Percentiles rank a stretch among this genome's conserved stretches.
phyloP scores from a whole-genome alignment of 2,888 invertebrate species.

The Dione vanillae region DNA sequence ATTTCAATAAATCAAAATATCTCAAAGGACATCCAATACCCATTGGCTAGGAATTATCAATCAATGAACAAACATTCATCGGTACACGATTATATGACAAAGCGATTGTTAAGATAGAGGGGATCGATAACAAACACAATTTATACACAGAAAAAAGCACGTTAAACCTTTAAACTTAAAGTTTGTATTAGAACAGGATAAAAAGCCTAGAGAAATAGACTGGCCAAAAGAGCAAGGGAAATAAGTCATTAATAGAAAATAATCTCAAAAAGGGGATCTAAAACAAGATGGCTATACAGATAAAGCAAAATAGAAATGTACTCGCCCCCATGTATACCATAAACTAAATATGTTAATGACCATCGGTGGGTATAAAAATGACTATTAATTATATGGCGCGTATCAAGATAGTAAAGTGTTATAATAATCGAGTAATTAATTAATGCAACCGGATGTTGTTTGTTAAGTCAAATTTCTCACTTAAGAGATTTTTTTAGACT shows the following conservation, averaged over 20 bases:
- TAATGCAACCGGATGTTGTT: constrained; percentile 29
- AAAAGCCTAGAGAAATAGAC: constrained; percentile 41
- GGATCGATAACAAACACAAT: constrained; percentile 33
- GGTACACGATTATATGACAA: constrained; percentile 34
- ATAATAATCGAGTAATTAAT: constrained; percentile 37
- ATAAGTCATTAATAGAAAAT: constrained; percentile 79
- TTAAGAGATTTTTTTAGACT: not conserved
- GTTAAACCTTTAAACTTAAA: not conserved
- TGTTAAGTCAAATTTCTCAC: constrained; percentile 26
- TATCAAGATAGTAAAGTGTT: constrained; percentile 36
- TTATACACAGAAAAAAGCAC: constrained; percentile 3
- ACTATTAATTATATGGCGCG: constrained; percentile 26
- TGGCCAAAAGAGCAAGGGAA: constrained; percentile 60
- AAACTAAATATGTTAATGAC: constrained; percentile 31
- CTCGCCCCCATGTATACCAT: constrained; percentile 30
- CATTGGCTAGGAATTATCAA: constrained; percentile 39
- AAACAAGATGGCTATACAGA: constrained; percentile 57
- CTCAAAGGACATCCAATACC: constrained; percentile 26
- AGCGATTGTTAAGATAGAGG: constrained; percentile 38
- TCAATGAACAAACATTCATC: constrained; percentile 45
- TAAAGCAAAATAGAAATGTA: constrained; percentile 49
- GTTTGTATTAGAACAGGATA: not conserved
- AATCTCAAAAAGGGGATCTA: constrained; percentile 71
- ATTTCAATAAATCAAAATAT: constrained; percentile 10
- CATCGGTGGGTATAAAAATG: constrained; percentile 23